phyloP scores from a whole-genome alignment of 2,113 vertebrate genomes.

The Clarias batrachus region DNA sequence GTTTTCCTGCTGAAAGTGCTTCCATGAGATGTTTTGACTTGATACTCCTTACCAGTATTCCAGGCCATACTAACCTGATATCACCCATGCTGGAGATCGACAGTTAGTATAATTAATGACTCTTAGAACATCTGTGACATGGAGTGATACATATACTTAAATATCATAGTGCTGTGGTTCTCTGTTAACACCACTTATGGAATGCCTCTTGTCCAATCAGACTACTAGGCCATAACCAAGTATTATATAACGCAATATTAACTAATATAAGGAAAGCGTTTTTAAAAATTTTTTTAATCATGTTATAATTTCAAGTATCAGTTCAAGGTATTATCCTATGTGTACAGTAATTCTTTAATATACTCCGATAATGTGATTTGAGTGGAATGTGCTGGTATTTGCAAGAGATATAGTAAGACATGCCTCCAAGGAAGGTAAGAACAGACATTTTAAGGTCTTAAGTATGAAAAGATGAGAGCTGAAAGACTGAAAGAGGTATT shows the following conservation, averaged over 20 bases:
- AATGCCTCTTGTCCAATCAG: no score
- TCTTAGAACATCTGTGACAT: no score
- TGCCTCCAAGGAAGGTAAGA: constrained; percentile 1
- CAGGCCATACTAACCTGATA: no score
- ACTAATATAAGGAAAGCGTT: background rate
- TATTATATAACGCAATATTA: background rate
- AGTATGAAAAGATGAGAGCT: background rate
- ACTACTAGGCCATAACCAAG: no score
- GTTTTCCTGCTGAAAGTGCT: no score
- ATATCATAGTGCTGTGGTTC: no score
- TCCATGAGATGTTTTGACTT: no score
- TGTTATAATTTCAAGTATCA: background rate
- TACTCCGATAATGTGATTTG: background rate
- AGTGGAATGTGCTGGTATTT: background rate
- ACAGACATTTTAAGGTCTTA: background rate
- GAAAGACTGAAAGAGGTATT: background rate
- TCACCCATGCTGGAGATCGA: no score
- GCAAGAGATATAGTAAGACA: background rate
- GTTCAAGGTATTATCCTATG: background rate
- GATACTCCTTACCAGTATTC: no score
- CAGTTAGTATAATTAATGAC: no score
- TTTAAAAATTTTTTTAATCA: background rate
- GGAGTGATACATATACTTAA: no score
- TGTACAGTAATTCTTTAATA: background rate
- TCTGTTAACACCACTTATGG: no score